phyloP scores from a whole-genome alignment of 2,888 invertebrate genomes.

The Cremastobaeus sp. region DNA sequence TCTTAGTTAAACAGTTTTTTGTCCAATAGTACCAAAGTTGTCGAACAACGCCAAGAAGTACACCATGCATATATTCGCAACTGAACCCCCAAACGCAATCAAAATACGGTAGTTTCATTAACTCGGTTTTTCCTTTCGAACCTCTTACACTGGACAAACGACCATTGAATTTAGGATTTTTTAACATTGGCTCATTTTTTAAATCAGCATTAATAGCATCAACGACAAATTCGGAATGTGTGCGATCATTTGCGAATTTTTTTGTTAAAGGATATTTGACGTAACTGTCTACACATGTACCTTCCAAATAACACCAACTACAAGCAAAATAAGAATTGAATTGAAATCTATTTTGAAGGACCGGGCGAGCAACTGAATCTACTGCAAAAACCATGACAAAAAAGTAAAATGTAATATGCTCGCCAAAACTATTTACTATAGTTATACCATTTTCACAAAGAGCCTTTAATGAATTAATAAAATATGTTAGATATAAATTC shows the following conservation, averaged over 20 bases:
- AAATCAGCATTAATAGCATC: constrained; percentile 29
- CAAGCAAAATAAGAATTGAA: constrained; percentile 9
- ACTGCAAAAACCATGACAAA: constrained; percentile 13
- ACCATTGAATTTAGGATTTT: neutral
- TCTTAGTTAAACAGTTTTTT: neutral
- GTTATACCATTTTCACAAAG: constrained; percentile 1
- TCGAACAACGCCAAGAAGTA: constrained; percentile 28
- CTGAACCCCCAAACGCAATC: no score
- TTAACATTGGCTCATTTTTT: neutral
- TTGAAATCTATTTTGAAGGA: constrained; percentile 31
- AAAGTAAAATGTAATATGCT: neutral
- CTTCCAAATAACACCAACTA: constrained; percentile 28
- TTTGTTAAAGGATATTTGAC: constrained; percentile 11
- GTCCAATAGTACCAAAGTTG: constrained; percentile 39
- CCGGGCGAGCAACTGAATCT: constrained; percentile 21
- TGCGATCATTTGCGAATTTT: neutral
- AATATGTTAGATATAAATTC: constrained; percentile 27
- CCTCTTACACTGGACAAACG: constrained; percentile 10
- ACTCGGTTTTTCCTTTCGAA: constrained; percentile 28
- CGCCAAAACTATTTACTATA: neutral
- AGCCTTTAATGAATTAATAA: neutral
- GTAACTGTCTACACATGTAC: constrained; percentile 1
- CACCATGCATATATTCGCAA: constrained; percentile 52
- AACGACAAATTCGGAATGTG: constrained; percentile 24
- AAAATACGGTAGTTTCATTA: constrained; percentile 17